phyloP scores from a whole-genome alignment of 2,797 vertebrate species.

The Chaetodon trifasciatus region DNA sequence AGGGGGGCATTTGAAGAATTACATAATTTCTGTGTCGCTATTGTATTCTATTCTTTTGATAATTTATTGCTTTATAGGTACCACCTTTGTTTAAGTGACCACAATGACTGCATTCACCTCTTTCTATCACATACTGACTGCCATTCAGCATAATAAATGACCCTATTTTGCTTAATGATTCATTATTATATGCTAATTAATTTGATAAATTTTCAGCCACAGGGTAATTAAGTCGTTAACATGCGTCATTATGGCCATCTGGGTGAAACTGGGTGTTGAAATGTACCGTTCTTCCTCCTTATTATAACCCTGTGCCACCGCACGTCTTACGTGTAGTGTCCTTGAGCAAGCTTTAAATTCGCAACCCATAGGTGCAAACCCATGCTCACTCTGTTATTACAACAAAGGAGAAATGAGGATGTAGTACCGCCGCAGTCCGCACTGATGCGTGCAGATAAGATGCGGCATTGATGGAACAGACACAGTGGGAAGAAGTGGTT shows the following conservation, averaged over 20 bases:
- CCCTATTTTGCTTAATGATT: neutral
- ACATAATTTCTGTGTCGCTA: neutral
- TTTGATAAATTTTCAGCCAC: neutral
- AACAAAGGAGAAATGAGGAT: constrained; percentile 10
- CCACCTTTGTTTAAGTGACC: neutral
- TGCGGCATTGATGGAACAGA: constrained; percentile 9
- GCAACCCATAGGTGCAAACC: neutral
- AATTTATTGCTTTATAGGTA: neutral
- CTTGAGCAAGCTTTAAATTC: neutral
- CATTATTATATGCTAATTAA: constrained; percentile 11
- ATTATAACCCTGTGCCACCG: neutral
- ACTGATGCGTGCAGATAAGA: constrained; percentile 12
- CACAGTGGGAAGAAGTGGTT: neutral
- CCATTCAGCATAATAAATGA: neutral
- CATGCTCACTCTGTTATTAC: neutral
- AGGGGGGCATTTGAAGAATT: neutral
- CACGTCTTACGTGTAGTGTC: constrained; percentile 9
- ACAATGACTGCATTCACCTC: neutral
- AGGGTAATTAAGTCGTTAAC: constrained; percentile 12
- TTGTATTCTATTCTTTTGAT: neutral
- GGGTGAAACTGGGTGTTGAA: neutral
- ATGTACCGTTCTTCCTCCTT: neutral
- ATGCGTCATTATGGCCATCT: neutral
- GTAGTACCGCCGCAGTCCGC: constrained; percentile 32
- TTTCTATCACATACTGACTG: neutral